Evolutionary conservation across 2,888 invertebrate genomes (phyloP).

Genomic region (Erebia ligea): DNA sequence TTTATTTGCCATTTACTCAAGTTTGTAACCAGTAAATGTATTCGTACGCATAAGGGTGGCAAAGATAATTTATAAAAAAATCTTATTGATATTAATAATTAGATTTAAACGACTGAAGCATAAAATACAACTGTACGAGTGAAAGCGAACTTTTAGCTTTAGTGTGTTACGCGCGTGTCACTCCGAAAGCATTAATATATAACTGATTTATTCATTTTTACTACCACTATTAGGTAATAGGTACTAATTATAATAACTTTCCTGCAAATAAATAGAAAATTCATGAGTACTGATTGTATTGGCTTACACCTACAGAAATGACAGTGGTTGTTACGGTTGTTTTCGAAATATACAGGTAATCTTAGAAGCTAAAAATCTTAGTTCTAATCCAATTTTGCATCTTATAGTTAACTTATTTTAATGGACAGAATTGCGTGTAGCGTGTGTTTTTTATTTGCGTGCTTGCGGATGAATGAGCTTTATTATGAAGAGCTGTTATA

Average conservation of each 20-base stretch:
- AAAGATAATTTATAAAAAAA: constrained; percentile 44
- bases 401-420: constrained; percentile 68
- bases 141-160: constrained; percentile 33
- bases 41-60: constrained; percentile 27
- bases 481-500: neutral
- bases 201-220: constrained; percentile 6
- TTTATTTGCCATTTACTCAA: neutral
- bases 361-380: constrained; percentile 57
- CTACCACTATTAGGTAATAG: neutral
- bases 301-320: constrained; percentile 63
- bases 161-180: constrained; percentile 22
- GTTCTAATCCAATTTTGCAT: constrained; percentile 60
- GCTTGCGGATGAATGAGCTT: constrained; percentile 47
- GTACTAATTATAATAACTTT: constrained; percentile 4
- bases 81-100: constrained; percentile 27
- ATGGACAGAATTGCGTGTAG: constrained; percentile 82
- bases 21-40: neutral
- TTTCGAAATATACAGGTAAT: constrained; percentile 68
- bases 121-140: constrained; percentile 32
- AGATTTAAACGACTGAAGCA: constrained; percentile 33
- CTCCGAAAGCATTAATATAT: constrained; percentile 31
- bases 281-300: constrained; percentile 27
- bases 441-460: constrained; percentile 63
- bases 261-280: constrained; percentile 14
- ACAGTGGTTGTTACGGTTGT: constrained; percentile 73